These are phyloP conservation scores for Drosophila persimilis DNA, from an alignment of 1,140 invertebrate genomes.

Conservation along the genomic window DNA sequence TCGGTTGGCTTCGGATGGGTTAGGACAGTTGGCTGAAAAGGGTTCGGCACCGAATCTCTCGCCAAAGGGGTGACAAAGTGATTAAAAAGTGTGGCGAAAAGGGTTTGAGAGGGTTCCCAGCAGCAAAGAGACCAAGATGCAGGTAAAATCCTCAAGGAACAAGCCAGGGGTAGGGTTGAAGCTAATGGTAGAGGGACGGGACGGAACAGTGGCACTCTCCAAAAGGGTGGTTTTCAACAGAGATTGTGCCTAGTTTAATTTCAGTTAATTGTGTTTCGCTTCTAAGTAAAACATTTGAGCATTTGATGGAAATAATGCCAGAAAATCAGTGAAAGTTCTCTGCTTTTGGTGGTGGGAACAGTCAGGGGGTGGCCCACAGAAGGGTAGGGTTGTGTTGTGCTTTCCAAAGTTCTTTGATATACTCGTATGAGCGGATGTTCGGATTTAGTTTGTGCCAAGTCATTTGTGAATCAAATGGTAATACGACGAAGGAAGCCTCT, in stretches of 20 bases:
- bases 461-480: slow-evolving; percentile 49
- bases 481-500: slow-evolving; percentile 20
- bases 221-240: slow-evolving; percentile 58
- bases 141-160: slow-evolving; percentile 54
- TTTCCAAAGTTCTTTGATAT: slow-evolving; percentile 35
- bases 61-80: slow-evolving; percentile 74
- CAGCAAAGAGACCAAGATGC: slow-evolving; percentile 49
- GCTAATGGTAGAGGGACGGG: neutral
- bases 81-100: slow-evolving; percentile 72
- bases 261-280: slow-evolving; percentile 78
- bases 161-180: neutral
- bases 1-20: neutral
- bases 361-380: slow-evolving; percentile 28
- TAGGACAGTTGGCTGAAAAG: slow-evolving; percentile 46
- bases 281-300: slow-evolving; percentile 67
- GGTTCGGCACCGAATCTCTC: slow-evolving; percentile 39
- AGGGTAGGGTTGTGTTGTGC: slow-evolving; percentile 31
- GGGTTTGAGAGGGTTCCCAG: slow-evolving; percentile 13
- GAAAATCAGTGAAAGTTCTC: slow-evolving; percentile 70
- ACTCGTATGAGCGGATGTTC: neutral
- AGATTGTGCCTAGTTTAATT: slow-evolving; percentile 73
- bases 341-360: slow-evolving; percentile 42
- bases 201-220: slow-evolving; percentile 23
- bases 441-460: slow-evolving; percentile 48
- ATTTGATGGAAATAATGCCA: slow-evolving; percentile 74